These are phyloP conservation scores for Microplitis deprimator DNA, from an alignment of 2,888 invertebrate species.

Conservation along the genomic window DNA sequence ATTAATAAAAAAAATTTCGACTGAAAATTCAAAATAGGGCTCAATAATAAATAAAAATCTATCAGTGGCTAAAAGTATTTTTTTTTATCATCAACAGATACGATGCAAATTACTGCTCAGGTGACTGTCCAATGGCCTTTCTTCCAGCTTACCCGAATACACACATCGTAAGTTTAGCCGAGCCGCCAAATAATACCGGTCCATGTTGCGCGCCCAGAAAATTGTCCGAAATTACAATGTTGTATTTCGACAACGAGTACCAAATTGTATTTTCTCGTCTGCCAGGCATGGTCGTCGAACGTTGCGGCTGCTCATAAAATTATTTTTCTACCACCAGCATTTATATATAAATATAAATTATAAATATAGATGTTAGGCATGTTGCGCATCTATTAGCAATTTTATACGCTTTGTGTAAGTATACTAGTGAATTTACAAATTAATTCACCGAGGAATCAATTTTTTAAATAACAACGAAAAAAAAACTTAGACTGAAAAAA, in stretches of 20 bases:
- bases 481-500: no score
- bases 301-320: slow-evolving; percentile 89
- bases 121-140: slow-evolving; percentile 92
- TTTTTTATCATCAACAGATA: slow-evolving; percentile 73
- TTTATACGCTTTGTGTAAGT: not conserved
- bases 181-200: slow-evolving; percentile 82
- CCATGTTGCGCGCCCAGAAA: slow-evolving; percentile 95
- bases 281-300: slow-evolving; percentile 95
- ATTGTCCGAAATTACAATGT: slow-evolving; percentile 90
- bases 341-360: slow-evolving; percentile 10
- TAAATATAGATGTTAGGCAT: not conserved
- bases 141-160: slow-evolving; percentile 90
- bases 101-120: slow-evolving; percentile 96
- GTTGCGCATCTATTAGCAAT: not conserved
- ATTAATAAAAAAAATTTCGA: no score
- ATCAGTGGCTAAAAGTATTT: not conserved
- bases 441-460: not conserved
- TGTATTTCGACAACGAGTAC: slow-evolving; percentile 91
- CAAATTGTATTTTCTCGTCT: slow-evolving; percentile 90
- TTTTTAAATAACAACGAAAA: not conserved
- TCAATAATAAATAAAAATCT: no score
- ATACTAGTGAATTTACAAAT: not conserved
- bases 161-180: slow-evolving; percentile 87
- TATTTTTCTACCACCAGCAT: slow-evolving; percentile 45
- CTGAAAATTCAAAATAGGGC: no score